Evolutionary conservation across 2,113 vertebrate species (phyloP).

Genomic region (Scalopus aquaticus): DNA sequence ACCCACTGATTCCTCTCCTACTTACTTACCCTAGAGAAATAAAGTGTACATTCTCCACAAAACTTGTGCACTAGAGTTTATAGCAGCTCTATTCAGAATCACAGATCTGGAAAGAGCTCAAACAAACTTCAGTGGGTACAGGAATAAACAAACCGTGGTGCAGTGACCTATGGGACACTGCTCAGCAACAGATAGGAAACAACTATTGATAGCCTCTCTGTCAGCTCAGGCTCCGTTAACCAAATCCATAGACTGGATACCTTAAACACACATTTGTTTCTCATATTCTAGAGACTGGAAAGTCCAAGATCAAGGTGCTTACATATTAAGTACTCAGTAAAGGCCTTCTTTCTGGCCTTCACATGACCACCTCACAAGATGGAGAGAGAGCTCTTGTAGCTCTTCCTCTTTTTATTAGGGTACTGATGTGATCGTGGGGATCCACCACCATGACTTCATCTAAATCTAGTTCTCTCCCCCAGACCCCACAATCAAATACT

Average conservation of each 20-base stretch:
- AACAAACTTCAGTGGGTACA: neutral
- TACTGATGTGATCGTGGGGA: neutral
- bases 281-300: neutral
- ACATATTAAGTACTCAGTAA: neutral
- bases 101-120: neutral
- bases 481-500: neutral
- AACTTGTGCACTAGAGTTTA: neutral
- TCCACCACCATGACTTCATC: neutral
- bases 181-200: neutral
- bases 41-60: neutral
- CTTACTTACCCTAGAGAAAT: neutral
- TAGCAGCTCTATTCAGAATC: neutral
- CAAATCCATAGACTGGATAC: neutral
- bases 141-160: neutral
- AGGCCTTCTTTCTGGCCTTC: neutral
- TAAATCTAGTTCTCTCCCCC: neutral
- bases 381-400: neutral
- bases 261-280: neutral
- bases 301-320: neutral
- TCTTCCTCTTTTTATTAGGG: neutral
- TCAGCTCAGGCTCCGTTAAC: neutral
- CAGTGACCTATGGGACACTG: neutral
- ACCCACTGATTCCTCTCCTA: neutral
- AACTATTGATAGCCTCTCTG: neutral
- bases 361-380: neutral